A percentile compares a stretch with the other conserved stretches of the same genome.
Evolutionary conservation across 2,797 vertebrate species (phyloP).

Genomic region (Microctenopoma steveboyesi): DNA sequence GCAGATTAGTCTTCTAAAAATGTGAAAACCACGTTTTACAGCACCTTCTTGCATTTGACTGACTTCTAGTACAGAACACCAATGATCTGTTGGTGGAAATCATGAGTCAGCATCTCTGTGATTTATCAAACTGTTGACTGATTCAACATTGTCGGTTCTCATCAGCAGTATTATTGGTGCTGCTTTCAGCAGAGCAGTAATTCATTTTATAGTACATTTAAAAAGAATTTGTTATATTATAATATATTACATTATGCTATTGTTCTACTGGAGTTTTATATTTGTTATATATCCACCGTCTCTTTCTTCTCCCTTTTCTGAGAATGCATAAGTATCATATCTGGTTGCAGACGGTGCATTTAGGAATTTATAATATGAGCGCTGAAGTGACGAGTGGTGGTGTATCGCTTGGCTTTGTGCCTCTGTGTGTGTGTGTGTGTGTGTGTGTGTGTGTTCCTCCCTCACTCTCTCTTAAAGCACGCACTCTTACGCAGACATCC

Average conservation of each 20-base stretch:
- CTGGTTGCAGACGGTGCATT: constrained; percentile 22
- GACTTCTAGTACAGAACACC: background rate
- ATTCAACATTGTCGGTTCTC: background rate
- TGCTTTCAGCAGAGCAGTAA: too few species aligned
- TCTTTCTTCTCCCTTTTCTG: background rate
- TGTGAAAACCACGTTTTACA: background rate
- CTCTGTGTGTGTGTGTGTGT: constrained; percentile 14
- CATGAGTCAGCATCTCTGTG: background rate
- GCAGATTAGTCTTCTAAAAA: background rate
- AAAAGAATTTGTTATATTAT: too few species aligned
- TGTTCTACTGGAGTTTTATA: too few species aligned
- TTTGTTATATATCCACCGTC: too few species aligned
- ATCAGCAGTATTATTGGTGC: background rate
- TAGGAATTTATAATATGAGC: constrained; percentile 24
- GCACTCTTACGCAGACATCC: constrained; percentile 23
- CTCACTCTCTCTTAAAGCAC: constrained; percentile 36
- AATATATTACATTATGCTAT: too few species aligned
- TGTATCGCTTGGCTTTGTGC: constrained; percentile 14
- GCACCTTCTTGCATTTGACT: background rate
- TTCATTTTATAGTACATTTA: too few species aligned
- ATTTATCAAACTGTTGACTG: background rate
- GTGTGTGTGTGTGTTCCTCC: constrained; percentile 13
- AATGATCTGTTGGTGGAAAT: background rate
- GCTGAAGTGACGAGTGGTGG: constrained; percentile 25
- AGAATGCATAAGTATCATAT: constrained; percentile 16